phyloP scores from a whole-genome alignment of 2,113 vertebrate genomes.

The Serilophus lunatus region DNA sequence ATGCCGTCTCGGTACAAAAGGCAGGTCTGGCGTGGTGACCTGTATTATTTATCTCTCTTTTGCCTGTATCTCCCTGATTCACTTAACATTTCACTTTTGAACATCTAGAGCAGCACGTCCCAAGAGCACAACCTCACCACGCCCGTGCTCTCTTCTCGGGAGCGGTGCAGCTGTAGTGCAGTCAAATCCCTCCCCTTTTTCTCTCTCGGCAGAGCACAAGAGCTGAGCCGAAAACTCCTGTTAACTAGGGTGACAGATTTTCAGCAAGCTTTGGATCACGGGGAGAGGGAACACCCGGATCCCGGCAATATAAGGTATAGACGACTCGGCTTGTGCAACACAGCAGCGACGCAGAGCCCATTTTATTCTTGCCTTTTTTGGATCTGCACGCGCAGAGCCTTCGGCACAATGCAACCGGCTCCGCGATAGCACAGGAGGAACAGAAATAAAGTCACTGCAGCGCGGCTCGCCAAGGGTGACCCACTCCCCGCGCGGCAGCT shows the following conservation, averaged over 20 bases:
- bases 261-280: neutral
- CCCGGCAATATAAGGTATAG: neutral
- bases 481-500: neutral
- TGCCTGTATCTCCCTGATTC: neutral
- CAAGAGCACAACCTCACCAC: neutral
- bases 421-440: neutral
- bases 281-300: neutral
- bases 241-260: neutral
- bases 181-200: neutral
- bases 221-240: neutral
- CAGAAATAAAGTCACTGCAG: neutral
- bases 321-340: neutral
- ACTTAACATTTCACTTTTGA: neutral
- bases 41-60: neutral
- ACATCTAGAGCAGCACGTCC: neutral
- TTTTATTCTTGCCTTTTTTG: conserved; percentile 9
- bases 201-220: neutral
- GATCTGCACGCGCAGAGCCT: neutral
- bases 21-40: neutral
- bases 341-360: neutral
- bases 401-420: neutral
- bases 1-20: fast-evolving
- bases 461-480: neutral
- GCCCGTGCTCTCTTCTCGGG: neutral
- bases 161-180: neutral